A percentile compares a stretch with the other conserved stretches of the same genome.
Conservation (phyloP, 2,113 vertebrate genomes). For the Epinephelus moara region DNA sequence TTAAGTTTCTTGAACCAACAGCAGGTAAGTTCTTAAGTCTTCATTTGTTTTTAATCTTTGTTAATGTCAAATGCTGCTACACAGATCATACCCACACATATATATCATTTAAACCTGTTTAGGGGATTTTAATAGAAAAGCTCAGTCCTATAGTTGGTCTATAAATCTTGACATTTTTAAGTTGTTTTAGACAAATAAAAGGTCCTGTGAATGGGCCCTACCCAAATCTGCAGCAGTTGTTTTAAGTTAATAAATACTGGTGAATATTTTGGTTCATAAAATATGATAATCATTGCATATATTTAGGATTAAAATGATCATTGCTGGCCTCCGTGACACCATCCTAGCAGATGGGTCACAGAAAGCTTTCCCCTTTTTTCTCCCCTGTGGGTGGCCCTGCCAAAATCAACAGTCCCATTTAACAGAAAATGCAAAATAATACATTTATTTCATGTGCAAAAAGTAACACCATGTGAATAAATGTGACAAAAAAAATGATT, state of each 20-base stretch:
- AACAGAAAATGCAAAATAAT: background rate
- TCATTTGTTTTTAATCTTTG: background rate
- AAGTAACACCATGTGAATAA: background rate
- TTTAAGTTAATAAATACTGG: too few relatives aligned
- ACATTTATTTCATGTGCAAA: background rate
- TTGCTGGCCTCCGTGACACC: too few relatives aligned
- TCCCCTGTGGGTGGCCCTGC: too few relatives aligned
- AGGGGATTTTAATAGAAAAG: background rate
- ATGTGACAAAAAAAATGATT: background rate
- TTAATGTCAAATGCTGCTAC: background rate
- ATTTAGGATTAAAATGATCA: too few relatives aligned
- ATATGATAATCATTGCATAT: too few relatives aligned
- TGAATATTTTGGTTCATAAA: too few relatives aligned
- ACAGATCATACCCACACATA: background rate
- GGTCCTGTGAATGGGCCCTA: too few relatives aligned
- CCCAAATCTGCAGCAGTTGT: too few relatives aligned
- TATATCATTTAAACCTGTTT: background rate
- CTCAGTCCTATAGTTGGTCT: background rate
- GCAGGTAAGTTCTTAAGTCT: conserved; percentile 64
- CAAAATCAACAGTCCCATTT: background rate
- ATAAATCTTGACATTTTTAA: background rate
- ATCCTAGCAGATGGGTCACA: too few relatives aligned
- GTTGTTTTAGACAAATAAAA: background rate
- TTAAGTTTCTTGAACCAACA: conserved; percentile 29
- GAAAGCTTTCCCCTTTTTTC: too few relatives aligned